phyloP scores from a whole-genome alignment of 2,113 vertebrate genomes.

The Spea multiplicata region DNA sequence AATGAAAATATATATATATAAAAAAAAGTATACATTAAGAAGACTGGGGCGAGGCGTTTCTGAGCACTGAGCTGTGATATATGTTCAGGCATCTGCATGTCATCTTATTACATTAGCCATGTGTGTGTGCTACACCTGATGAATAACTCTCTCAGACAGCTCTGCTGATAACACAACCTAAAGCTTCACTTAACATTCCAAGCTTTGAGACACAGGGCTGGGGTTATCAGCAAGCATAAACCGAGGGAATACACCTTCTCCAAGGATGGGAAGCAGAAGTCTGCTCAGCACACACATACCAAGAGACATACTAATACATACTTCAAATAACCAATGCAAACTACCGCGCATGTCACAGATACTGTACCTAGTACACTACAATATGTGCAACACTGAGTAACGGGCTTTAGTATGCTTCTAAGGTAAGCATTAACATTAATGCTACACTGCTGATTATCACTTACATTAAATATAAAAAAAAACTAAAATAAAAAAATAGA shows the following conservation, averaged over 20 bases:
- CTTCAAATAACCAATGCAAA: too few relatives aligned
- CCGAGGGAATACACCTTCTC: slow-evolving; percentile 22
- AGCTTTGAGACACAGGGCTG: not conserved
- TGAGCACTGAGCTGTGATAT: slow-evolving; percentile 1
- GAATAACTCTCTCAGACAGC: slow-evolving; percentile 28
- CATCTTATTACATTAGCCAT: slow-evolving; percentile 27
- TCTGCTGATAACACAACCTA: slow-evolving; percentile 32
- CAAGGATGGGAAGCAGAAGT: slow-evolving; percentile 3
- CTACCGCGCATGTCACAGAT: too few relatives aligned
- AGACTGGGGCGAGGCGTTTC: too few relatives aligned
- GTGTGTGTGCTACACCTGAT: slow-evolving; percentile 16
- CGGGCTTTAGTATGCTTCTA: too few relatives aligned
- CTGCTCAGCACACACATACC: slow-evolving; percentile 15
- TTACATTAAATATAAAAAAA: too few relatives aligned
- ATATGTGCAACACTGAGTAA: too few relatives aligned
- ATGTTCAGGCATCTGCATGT: slow-evolving; percentile 8
- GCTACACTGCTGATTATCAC: too few relatives aligned
- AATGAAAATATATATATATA: too few relatives aligned
- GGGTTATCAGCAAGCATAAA: slow-evolving; percentile 23
- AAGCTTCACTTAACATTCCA: slow-evolving; percentile 43
- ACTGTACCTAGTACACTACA: too few relatives aligned
- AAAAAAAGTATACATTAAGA: too few relatives aligned
- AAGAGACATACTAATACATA: not conserved
- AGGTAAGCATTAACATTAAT: too few relatives aligned
- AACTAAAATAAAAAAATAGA: too few relatives aligned